These are phyloP conservation scores for Callosobruchus maculatus DNA, from an alignment of 2,888 invertebrate species.

Conservation along the genomic window DNA sequence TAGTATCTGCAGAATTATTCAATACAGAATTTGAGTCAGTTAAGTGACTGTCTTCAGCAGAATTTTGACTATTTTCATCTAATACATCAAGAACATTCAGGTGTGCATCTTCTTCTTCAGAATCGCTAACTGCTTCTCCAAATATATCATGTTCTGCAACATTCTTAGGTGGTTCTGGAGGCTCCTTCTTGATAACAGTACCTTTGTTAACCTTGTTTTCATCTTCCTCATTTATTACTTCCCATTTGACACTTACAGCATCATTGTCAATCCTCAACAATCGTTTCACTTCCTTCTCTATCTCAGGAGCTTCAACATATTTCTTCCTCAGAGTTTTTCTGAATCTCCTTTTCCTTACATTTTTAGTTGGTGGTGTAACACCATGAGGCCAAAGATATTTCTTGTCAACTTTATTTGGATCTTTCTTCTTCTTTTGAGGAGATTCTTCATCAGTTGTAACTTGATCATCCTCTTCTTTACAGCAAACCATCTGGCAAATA, in stretches of 20 bases:
- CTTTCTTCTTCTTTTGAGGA: constrained; percentile 77
- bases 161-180: constrained; percentile 37
- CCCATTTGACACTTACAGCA: constrained; percentile 82
- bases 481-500: constrained; percentile 87
- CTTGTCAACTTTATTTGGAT: constrained; percentile 75
- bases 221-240: constrained; percentile 85
- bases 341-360: constrained; percentile 87
- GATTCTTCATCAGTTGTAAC: constrained; percentile 73
- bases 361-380: constrained; percentile 92
- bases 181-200: constrained; percentile 46
- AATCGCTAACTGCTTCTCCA: constrained; percentile 89
- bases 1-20: constrained; percentile 42
- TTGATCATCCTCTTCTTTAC: constrained; percentile 83
- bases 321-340: constrained; percentile 95
- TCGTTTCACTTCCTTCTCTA: constrained; percentile 95
- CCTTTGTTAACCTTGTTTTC: constrained; percentile 56
- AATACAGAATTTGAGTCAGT: constrained; percentile 66
- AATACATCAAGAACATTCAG: constrained; percentile 68
- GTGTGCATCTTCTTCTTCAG: constrained; percentile 70
- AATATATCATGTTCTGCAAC: constrained; percentile 81
- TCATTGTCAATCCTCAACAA: constrained; percentile 89
- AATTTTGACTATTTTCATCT: constrained; percentile 73
- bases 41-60: constrained; percentile 69
- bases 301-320: constrained; percentile 94
- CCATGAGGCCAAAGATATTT: constrained; percentile 95